phyloP scores from a whole-genome alignment of 2,888 invertebrate species.

The Biston betularia region DNA sequence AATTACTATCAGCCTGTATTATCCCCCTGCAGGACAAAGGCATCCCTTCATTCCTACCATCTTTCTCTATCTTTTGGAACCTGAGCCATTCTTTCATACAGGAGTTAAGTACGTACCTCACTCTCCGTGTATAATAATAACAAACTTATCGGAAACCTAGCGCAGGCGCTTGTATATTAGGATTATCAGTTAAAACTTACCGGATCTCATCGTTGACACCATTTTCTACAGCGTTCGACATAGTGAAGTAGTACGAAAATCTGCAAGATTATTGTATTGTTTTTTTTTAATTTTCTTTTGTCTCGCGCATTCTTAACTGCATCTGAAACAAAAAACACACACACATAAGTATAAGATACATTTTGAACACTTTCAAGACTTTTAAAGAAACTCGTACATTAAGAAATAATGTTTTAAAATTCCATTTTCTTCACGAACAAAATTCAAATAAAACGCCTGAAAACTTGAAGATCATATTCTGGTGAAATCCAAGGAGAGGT shows the following conservation, averaged over 20 bases:
- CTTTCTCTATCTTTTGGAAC: too few relatives aligned
- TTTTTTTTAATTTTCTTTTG: conserved; percentile 42
- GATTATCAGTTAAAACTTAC: conserved; percentile 53
- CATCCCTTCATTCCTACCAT: too few relatives aligned
- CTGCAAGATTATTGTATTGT: conserved; percentile 35
- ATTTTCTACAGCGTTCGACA: conserved; percentile 75
- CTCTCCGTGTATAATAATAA: too few relatives aligned
- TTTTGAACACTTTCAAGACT: neutral
- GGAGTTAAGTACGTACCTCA: too few relatives aligned
- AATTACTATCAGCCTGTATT: too few relatives aligned
- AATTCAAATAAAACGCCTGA: conserved; percentile 43
- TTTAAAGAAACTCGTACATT: neutral
- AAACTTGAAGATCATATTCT: conserved; percentile 16
- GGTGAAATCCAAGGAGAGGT: neutral
- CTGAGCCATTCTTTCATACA: too few relatives aligned
- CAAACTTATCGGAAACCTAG: neutral
- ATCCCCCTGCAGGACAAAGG: too few relatives aligned
- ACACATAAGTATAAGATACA: neutral
- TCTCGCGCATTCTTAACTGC: conserved; percentile 62
- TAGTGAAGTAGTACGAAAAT: conserved; percentile 48
- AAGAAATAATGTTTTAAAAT: neutral
- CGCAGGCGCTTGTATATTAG: neutral
- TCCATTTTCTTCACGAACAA: neutral
- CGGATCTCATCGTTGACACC: conserved; percentile 72
- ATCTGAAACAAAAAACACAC: conserved; percentile 58